Evolutionary conservation across 2,797 vertebrate genomes (phyloP).

Genomic region (Lemur catta): DNA sequence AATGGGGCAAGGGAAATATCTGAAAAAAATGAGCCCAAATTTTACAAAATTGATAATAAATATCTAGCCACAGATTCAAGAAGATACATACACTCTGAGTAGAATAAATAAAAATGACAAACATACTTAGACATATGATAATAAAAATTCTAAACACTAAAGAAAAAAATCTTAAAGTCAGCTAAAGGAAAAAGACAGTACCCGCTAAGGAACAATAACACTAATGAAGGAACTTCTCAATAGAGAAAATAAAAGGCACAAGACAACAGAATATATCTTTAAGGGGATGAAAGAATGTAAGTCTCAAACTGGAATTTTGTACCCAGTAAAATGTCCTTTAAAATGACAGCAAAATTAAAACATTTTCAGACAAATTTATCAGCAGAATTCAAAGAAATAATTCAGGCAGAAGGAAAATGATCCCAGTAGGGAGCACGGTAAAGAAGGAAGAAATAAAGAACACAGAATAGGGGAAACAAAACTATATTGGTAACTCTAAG

Average conservation of each 20-base stretch:
- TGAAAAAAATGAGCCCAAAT: background rate
- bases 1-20: background rate
- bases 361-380: background rate
- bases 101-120: background rate
- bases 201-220: background rate
- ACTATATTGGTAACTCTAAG: background rate
- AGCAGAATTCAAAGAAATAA: conserved; percentile 3
- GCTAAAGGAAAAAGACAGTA: background rate
- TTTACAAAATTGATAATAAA: background rate
- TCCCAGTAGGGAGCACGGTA: background rate
- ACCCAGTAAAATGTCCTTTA: background rate
- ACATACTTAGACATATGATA: background rate
- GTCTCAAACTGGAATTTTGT: background rate
- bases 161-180: background rate
- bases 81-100: background rate
- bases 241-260: background rate
- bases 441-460: background rate
- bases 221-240: background rate
- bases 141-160: background rate
- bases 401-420: conserved; percentile 10
- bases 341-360: conserved; percentile 16
- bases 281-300: background rate
- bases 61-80: background rate
- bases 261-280: background rate
- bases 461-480: background rate